These are phyloP conservation scores for Apaloderma vittatum DNA, from an alignment of 2,113 vertebrate species.

Conservation along the genomic window DNA sequence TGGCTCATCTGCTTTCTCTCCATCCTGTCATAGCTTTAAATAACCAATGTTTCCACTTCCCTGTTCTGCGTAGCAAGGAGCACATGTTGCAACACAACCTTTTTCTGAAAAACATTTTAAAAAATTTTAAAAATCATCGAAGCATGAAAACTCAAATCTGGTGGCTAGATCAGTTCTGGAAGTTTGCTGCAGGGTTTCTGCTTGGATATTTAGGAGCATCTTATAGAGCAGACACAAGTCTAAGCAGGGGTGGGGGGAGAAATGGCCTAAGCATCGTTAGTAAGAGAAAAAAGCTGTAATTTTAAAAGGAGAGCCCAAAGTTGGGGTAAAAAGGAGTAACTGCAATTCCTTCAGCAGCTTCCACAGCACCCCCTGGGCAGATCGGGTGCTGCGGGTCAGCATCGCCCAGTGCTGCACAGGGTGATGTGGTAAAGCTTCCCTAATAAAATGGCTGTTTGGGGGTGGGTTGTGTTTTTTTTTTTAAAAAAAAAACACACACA, in stretches of 20 bases:
- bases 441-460: not conserved
- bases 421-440: not conserved
- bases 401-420: not conserved
- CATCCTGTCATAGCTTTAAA: not conserved
- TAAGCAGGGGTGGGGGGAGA: fast-evolving
- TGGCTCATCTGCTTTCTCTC: not conserved
- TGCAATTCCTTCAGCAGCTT: not conserved
- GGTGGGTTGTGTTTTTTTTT: too few species aligned
- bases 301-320: not conserved
- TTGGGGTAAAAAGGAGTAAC: fast-evolving
- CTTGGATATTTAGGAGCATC: not conserved
- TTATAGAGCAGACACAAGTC: not conserved
- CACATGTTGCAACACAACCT: not conserved
- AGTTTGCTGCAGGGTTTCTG: not conserved
- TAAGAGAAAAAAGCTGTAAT: not conserved
- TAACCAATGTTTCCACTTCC: conserved; percentile 4
- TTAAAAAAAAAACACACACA: not conserved
- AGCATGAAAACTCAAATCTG: not conserved
- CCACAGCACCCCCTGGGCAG: not conserved
- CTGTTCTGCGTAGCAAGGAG: not conserved
- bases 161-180: not conserved
- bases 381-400: fast-evolving
- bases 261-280: not conserved
- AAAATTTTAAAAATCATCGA: not conserved
- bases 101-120: not conserved